Percentiles rank a stretch among this genome's conserved stretches.
phyloP scores from a whole-genome alignment of 2,113 vertebrate species.

The Delphinus delphis region DNA sequence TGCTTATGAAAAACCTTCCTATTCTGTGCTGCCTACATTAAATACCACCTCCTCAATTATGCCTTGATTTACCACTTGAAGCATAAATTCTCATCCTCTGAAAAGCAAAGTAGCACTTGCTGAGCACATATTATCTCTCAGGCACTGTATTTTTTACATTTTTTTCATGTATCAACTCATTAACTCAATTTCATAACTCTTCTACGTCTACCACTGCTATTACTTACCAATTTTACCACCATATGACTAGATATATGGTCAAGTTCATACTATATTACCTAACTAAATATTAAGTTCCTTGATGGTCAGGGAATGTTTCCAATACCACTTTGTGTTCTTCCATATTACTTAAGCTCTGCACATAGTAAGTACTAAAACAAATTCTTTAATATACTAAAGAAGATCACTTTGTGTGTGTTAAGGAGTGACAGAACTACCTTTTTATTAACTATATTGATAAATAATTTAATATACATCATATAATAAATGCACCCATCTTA shows the following conservation, averaged over 20 bases:
- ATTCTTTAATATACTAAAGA: background rate
- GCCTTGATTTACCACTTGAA: background rate
- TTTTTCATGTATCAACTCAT: conserved; percentile 23
- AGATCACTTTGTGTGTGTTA: background rate
- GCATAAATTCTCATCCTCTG: background rate
- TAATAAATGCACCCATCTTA: background rate
- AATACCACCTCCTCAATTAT: background rate
- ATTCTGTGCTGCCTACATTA: background rate
- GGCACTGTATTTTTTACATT: background rate
- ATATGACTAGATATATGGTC: background rate
- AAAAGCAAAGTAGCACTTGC: conserved; percentile 45
- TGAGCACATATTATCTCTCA: background rate
- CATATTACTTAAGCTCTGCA: background rate
- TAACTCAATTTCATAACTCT: conserved; percentile 25
- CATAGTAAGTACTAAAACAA: background rate
- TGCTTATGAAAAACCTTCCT: background rate
- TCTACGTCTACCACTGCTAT: background rate
- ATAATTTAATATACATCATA: background rate
- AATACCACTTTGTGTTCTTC: background rate
- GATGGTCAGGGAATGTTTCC: background rate
- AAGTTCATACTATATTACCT: background rate
- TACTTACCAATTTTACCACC: background rate
- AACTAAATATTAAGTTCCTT: conserved; percentile 24
- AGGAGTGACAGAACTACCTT: background rate
- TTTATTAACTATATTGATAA: background rate